Percentiles rank a stretch among this genome's conserved stretches.
Evolutionary conservation across 2,888 invertebrate genomes (phyloP).

Genomic region (Schizotus pectinicornis): DNA sequence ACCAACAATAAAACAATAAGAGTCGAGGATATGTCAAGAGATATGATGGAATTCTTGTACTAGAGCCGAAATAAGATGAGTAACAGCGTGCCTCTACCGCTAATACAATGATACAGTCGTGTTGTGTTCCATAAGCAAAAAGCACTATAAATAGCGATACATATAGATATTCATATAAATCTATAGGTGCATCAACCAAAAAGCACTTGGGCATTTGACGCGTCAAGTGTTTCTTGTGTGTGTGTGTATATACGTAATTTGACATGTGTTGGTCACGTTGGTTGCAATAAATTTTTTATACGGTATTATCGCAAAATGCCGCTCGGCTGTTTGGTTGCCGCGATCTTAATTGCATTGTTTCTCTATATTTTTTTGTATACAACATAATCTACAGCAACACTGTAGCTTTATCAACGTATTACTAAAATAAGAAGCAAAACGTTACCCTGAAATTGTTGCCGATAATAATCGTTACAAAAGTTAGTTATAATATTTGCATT

Average conservation of each 20-base stretch:
- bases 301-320: too few relatives aligned
- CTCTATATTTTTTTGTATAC: slow-evolving; percentile 23
- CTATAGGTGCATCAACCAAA: slow-evolving; percentile 28
- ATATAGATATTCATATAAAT: slow-evolving; percentile 50
- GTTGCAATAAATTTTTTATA: background rate
- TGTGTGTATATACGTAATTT: slow-evolving; percentile 6
- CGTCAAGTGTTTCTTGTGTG: too few relatives aligned
- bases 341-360: slow-evolving; percentile 6
- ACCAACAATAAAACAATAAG: slow-evolving; percentile 20
- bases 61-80: slow-evolving; percentile 42
- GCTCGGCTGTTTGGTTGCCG: background rate
- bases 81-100: slow-evolving; percentile 55
- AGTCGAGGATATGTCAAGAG: slow-evolving; percentile 40
- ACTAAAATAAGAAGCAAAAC: slow-evolving; percentile 31
- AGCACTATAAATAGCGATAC: slow-evolving; percentile 56
- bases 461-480: slow-evolving; percentile 37
- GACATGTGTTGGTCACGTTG: background rate
- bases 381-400: slow-evolving; percentile 24
- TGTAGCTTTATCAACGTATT: slow-evolving; percentile 19
- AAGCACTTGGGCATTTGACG: too few relatives aligned
- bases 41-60: slow-evolving; percentile 42
- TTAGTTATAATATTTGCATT: slow-evolving; percentile 34
- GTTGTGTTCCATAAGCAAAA: slow-evolving; percentile 59
- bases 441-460: slow-evolving; percentile 54
- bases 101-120: slow-evolving; percentile 57